A percentile compares a stretch with the other conserved stretches of the same genome.
These are phyloP conservation scores for Melieria crassipennis DNA, from an alignment of 2,888 invertebrate species.

Conservation along the genomic window DNA sequence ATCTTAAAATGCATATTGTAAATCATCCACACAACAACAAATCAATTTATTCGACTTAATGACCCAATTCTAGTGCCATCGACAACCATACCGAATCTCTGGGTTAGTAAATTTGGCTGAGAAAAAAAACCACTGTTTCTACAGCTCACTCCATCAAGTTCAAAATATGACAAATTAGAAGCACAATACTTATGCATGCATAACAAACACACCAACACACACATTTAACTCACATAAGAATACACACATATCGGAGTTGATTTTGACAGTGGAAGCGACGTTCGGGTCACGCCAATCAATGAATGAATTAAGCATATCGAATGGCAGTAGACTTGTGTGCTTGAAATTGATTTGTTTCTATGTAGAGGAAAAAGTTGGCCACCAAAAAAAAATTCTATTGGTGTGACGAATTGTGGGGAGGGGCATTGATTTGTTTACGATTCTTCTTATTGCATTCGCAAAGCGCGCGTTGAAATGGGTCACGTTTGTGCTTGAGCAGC, in stretches of 20 bases:
- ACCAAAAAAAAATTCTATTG: neutral
- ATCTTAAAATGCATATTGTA: too few relatives aligned
- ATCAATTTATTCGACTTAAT: neutral
- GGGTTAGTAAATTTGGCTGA: slow-evolving; percentile 2
- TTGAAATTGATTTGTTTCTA: neutral
- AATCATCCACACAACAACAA: too few relatives aligned
- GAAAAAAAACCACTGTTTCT: neutral
- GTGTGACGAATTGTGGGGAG: too few relatives aligned
- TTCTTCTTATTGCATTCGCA: too few relatives aligned
- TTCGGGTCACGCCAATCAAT: slow-evolving; percentile 21
- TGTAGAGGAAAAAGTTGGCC: neutral
- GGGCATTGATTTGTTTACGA: too few relatives aligned
- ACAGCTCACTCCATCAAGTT: too few relatives aligned
- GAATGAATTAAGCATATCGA: neutral
- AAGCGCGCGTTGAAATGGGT: too few relatives aligned
- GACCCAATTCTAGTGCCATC: slow-evolving; percentile 5
- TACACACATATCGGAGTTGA: neutral
- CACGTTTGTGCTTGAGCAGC: neutral
- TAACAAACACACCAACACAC: too few relatives aligned
- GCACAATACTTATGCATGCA: too few relatives aligned
- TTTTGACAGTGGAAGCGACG: slow-evolving; percentile 8
- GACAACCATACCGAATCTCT: slow-evolving; percentile 19
- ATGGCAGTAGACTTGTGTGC: neutral
- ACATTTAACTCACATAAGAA: neutral
- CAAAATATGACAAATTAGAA: too few relatives aligned